Evolutionary conservation across 2,888 invertebrate species (phyloP).

Genomic region (Cheilosia vulpina): DNA sequence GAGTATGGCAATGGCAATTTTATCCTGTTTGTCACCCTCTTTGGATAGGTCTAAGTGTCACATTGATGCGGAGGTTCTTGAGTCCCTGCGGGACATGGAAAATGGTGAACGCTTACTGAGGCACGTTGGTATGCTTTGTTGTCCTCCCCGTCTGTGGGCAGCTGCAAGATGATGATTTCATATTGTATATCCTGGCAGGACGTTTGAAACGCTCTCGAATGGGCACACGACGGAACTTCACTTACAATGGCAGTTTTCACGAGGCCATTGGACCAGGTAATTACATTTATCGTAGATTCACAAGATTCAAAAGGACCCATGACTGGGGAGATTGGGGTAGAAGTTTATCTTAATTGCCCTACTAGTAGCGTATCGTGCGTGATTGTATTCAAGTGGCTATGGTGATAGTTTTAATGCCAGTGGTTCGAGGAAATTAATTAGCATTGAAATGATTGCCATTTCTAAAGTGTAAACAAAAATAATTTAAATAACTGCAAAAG

Average conservation of each 20-base stretch:
- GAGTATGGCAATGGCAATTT: slow-evolving; percentile 12
- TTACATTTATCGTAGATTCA: slow-evolving; percentile 55
- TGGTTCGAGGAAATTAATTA: slow-evolving; percentile 39
- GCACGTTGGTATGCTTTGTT: slow-evolving; percentile 26
- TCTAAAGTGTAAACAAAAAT: not conserved
- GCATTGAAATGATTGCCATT: slow-evolving; percentile 40
- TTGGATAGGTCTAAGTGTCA: slow-evolving; percentile 50
- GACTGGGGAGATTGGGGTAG: slow-evolving; percentile 1
- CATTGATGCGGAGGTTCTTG: slow-evolving; percentile 47
- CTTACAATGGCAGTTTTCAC: slow-evolving; percentile 80
- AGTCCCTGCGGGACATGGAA: slow-evolving; percentile 55
- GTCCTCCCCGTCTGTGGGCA: not conserved
- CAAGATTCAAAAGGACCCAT: not conserved
- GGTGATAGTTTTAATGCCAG: slow-evolving; percentile 27
- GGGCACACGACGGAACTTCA: slow-evolving; percentile 76
- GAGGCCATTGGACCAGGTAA: slow-evolving; percentile 80
- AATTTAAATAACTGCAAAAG: slow-evolving; percentile 31
- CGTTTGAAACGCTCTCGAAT: slow-evolving; percentile 76
- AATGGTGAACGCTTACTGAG: slow-evolving; percentile 29
- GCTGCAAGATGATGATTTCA: slow-evolving; percentile 17
- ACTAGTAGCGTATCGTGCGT: slow-evolving; percentile 5
- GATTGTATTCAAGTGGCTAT: not conserved
- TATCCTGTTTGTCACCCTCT: slow-evolving; percentile 18
- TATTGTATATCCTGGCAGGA: slow-evolving; percentile 43
- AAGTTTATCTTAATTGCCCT: slow-evolving; percentile 43